phyloP scores from a whole-genome alignment of 2,113 vertebrate species.

The Aphyosemion australe region DNA sequence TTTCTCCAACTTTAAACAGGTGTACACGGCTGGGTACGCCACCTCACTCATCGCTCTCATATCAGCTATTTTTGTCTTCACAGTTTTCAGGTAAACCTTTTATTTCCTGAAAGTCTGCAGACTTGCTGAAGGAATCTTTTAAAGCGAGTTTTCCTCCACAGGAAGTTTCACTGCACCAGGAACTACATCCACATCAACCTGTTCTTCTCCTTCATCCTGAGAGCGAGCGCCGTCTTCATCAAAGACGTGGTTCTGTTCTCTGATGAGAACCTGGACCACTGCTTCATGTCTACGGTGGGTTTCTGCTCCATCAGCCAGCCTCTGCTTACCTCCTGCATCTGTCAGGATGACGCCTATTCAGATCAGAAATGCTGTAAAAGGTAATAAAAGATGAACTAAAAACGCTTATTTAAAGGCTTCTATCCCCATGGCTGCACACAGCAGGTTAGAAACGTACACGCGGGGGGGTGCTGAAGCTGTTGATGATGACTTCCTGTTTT shows the following conservation, averaged over 20 bases:
- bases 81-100: constrained; percentile 74
- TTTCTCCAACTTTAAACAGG: constrained; percentile 76
- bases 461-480: background rate
- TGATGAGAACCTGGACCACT: constrained; percentile 81
- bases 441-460: background rate
- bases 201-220: constrained; percentile 87
- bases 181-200: constrained; percentile 91
- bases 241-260: constrained; percentile 85
- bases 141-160: constrained; percentile 26
- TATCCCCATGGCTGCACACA: background rate
- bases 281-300: constrained; percentile 85
- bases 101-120: too few species aligned
- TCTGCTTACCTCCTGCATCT: too few species aligned
- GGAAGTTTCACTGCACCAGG: constrained; percentile 90
- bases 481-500: constrained; percentile 10
- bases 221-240: constrained; percentile 82
- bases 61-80: constrained; percentile 77
- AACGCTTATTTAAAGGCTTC: background rate
- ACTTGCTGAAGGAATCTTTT: background rate
- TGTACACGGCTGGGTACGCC: constrained; percentile 79
- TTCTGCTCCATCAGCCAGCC: background rate
- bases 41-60: constrained; percentile 81
- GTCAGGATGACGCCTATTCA: background rate
- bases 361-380: too few species aligned
- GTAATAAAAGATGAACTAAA: background rate